Evolutionary conservation across 2,797 vertebrate species (phyloP).

Genomic region (Chaenodraco wilsoni): DNA sequence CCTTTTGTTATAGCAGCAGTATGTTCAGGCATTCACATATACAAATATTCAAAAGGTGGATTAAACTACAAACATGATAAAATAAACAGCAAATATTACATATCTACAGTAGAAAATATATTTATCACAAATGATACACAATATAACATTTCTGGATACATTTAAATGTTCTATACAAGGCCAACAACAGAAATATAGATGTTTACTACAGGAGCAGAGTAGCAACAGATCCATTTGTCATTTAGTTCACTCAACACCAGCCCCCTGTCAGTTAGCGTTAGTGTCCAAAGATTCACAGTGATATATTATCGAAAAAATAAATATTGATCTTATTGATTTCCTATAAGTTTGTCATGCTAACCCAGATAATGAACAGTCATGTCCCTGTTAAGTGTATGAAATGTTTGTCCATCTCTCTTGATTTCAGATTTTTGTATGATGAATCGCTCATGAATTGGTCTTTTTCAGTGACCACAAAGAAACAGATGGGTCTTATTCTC

Average conservation of each 20-base stretch:
- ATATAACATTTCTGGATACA: too few species aligned
- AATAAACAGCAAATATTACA: too few species aligned
- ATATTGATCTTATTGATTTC: background rate
- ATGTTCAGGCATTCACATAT: too few species aligned
- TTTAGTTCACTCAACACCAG: background rate
- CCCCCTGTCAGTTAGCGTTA: background rate
- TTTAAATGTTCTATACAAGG: too few species aligned
- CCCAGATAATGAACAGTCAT: background rate
- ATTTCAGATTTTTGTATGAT: background rate
- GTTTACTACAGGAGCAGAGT: slow-evolving; percentile 6
- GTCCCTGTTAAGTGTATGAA: background rate
- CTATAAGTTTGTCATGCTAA: background rate
- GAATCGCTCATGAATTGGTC: background rate
- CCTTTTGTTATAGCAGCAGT: too few species aligned
- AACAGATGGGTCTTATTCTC: slow-evolving; percentile 3
- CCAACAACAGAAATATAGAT: too few species aligned
- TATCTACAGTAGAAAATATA: too few species aligned
- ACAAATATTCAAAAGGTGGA: too few species aligned
- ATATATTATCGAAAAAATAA: background rate
- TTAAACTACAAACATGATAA: too few species aligned
- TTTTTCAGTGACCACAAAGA: slow-evolving; percentile 13
- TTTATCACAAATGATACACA: too few species aligned
- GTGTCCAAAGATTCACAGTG: background rate
- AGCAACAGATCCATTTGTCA: background rate
- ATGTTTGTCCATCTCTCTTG: background rate